Conservation (phyloP, 2,888 invertebrate species). For the Koerneria pararmatus region DNA sequence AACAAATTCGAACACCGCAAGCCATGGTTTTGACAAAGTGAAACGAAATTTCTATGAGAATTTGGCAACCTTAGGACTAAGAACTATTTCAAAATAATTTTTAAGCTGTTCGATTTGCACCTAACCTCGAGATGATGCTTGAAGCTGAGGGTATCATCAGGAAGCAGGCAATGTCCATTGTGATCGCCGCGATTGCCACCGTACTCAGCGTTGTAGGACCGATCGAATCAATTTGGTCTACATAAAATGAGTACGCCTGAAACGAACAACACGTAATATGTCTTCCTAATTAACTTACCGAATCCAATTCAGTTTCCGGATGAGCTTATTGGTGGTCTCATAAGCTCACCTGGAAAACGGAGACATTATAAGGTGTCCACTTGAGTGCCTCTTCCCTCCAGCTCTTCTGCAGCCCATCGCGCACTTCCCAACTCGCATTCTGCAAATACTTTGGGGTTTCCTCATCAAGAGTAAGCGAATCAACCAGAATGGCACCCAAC, state of each 20-base stretch:
- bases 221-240: conserved; percentile 47
- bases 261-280: conserved; percentile 10
- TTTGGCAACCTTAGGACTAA: no score
- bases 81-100: no score
- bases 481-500: no score
- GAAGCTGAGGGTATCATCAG: conserved; percentile 43
- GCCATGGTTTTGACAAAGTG: no score
- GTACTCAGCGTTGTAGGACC: conserved; percentile 41
- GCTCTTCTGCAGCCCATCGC: conserved; percentile 36
- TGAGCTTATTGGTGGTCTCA: conserved; percentile 1
- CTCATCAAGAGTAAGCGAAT: no score
- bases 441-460: no score
- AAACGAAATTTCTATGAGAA: no score
- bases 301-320: not conserved
- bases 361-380: conserved; percentile 40
- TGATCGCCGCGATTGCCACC: conserved; percentile 42
- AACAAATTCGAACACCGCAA: no score
- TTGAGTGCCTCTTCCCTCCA: conserved; percentile 41
- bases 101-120: no score
- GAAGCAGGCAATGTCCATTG: conserved; percentile 47
- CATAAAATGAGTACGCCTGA: conserved; percentile 46
- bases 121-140: conserved; percentile 36
- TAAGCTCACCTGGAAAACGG: conserved; percentile 41
- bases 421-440: conserved; percentile 19
- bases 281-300: not conserved